Conservation (phyloP, 2,113 vertebrate genomes). For the Echinops telfairi region DNA sequence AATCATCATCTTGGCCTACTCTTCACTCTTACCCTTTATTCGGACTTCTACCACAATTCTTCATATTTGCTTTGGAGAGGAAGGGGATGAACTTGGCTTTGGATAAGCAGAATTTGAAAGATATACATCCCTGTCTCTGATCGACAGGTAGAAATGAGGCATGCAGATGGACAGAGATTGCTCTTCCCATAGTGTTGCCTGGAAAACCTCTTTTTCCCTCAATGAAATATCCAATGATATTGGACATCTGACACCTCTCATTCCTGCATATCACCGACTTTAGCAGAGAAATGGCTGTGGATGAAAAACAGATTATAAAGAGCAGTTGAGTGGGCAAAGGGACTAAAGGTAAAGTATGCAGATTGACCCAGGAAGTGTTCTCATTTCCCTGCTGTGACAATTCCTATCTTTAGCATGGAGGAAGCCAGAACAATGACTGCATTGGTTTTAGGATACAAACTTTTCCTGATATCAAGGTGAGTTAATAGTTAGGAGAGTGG, state of each 20-base stretch:
- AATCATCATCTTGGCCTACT: background rate
- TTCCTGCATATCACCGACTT: background rate
- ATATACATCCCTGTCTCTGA: background rate
- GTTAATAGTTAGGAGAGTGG: background rate
- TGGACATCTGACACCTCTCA: background rate
- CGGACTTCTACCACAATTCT: background rate
- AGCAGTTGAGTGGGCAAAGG: background rate
- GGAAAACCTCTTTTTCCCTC: background rate
- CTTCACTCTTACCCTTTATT: no score
- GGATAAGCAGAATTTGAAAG: background rate
- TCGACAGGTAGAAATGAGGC: background rate
- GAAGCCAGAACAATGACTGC: background rate
- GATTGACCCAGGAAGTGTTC: background rate
- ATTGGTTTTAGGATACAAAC: background rate
- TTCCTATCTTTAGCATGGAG: constrained; percentile 7
- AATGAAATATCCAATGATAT: background rate
- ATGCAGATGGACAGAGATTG: background rate
- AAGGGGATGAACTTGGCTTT: background rate
- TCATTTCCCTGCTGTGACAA: background rate
- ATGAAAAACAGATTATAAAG: background rate
- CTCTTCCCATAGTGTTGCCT: background rate
- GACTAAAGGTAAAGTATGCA: background rate
- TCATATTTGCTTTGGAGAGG: background rate
- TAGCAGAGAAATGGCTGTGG: background rate
- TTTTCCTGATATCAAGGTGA: background rate